Percentiles rank a stretch among this genome's conserved stretches.
Evolutionary conservation across 2,888 invertebrate species (phyloP).

Genomic region (Cryptocephalus primarius): DNA sequence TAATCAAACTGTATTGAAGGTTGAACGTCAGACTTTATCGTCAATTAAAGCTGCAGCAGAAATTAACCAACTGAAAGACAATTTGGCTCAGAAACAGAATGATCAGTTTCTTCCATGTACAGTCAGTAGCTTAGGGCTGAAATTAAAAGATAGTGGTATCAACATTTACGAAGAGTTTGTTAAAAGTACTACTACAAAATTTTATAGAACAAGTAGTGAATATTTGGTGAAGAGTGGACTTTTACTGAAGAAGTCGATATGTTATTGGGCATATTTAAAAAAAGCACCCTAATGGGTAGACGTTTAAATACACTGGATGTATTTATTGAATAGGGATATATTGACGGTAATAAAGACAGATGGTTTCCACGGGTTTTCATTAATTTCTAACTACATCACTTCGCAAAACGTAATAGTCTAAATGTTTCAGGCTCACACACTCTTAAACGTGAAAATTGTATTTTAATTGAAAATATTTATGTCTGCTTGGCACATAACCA

Average conservation of each 20-base stretch:
- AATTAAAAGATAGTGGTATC: constrained; percentile 1
- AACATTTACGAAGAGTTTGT: constrained; percentile 3
- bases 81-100: constrained; percentile 2
- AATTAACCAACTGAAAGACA: neutral
- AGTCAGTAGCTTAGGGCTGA: neutral
- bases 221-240: constrained; percentile 1
- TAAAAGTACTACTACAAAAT: constrained; percentile 1
- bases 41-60: neutral
- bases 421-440: too few species aligned
- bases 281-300: neutral
- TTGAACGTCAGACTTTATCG: neutral
- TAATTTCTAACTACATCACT: too few species aligned
- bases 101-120: constrained; percentile 1
- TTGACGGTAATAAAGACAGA: too few species aligned
- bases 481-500: too few species aligned
- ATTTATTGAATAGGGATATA: too few species aligned
- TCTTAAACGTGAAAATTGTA: too few species aligned
- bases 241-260: neutral
- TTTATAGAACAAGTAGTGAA: constrained; percentile 1
- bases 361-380: too few species aligned
- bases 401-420: too few species aligned
- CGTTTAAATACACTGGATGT: too few species aligned
- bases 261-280: neutral
- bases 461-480: too few species aligned
- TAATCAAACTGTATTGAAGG: constrained; percentile 2